Percentiles rank a stretch among this genome's conserved stretches.
phyloP scores from a whole-genome alignment of 2,888 invertebrate genomes.

The Hetaerina titia region DNA sequence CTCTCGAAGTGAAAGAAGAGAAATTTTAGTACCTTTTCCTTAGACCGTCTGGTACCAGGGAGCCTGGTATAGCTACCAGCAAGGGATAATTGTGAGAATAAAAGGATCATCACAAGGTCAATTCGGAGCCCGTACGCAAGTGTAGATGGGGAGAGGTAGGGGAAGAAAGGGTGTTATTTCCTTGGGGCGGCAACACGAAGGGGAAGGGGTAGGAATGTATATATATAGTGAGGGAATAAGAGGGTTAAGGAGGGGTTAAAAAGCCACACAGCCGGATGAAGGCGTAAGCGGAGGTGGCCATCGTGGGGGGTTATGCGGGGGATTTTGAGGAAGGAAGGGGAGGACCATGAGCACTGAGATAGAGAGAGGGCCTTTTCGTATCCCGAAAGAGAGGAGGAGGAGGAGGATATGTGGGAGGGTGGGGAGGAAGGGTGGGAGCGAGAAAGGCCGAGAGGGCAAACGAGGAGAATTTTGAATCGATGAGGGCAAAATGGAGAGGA shows the following conservation, averaged over 20 bases:
- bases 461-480: slow-evolving; percentile 60
- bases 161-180: neutral
- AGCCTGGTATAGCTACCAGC: neutral
- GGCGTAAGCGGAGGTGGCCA: neutral
- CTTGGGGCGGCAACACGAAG: neutral
- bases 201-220: neutral
- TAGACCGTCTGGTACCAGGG: neutral
- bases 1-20: neutral
- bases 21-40: neutral
- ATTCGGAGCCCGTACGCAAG: neutral
- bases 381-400: neutral
- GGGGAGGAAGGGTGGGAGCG: neutral
- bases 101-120: slow-evolving; percentile 12
- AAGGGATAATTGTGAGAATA: neutral
- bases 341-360: neutral
- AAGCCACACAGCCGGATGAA: neutral
- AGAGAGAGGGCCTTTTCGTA: neutral
- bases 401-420: neutral
- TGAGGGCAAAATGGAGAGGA: neutral
- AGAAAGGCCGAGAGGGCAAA: neutral
- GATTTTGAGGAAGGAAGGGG: neutral
- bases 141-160: neutral
- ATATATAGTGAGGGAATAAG: neutral
- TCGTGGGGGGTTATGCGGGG: neutral
- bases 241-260: slow-evolving; percentile 24